A percentile compares a stretch with the other conserved stretches of the same genome.
Evolutionary conservation across 2,888 invertebrate species (phyloP).

Genomic region (Andrena hattorfiana): DNA sequence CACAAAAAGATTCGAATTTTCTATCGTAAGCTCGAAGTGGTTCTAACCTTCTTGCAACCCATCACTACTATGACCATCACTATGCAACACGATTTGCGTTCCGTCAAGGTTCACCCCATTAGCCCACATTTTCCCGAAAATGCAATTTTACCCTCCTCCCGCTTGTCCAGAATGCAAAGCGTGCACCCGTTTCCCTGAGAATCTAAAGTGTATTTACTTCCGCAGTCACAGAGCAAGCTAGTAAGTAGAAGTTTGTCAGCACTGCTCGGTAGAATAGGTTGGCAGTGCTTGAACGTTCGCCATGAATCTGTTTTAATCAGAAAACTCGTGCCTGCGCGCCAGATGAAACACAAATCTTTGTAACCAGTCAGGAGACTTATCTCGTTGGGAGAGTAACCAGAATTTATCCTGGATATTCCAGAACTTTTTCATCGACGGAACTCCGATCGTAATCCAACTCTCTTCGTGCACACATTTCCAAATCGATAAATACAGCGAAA

Average conservation of each 20-base stretch:
- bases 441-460: neutral
- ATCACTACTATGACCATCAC: neutral
- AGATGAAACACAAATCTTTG: slow-evolving; percentile 20
- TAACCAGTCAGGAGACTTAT: neutral
- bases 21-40: too few relatives aligned
- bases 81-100: neutral
- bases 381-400: slow-evolving; percentile 1
- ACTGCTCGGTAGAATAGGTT: neutral
- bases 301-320: slow-evolving; percentile 31
- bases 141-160: neutral
- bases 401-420: neutral
- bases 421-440: neutral
- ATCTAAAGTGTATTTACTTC: neutral
- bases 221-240: neutral
- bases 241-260: neutral
- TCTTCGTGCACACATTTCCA: neutral
- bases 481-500: too few relatives aligned
- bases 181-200: neutral
- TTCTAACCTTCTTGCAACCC: too few relatives aligned
- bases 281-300: neutral
- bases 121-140: neutral
- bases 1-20: too few relatives aligned
- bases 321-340: slow-evolving; percentile 4
- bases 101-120: neutral
- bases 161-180: neutral